phyloP scores from a whole-genome alignment of 2,113 vertebrate species.

The Pterocles gutturalis region DNA sequence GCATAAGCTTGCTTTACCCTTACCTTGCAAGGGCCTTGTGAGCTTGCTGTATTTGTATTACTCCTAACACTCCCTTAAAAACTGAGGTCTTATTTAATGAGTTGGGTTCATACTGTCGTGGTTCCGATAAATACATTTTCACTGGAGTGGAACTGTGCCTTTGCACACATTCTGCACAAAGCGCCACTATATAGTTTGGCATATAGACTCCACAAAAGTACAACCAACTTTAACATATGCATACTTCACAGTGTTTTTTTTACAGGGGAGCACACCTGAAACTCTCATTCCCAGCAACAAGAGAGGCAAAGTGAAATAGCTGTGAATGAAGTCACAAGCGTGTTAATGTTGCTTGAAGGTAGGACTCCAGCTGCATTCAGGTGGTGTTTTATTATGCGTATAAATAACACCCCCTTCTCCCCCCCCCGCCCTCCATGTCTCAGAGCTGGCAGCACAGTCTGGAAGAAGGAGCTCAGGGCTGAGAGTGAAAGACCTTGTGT shows the following conservation, averaged over 20 bases:
- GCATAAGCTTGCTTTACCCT: not conserved
- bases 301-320: slow-evolving; percentile 29
- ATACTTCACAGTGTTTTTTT: not conserved
- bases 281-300: not conserved
- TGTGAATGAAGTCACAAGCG: not conserved
- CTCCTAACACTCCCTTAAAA: not conserved
- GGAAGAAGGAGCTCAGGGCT: not conserved
- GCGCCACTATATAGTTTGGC: not conserved
- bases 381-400: not conserved
- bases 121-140: not conserved
- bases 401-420: not conserved
- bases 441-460: not conserved
- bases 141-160: not conserved
- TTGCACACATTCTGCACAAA: not conserved
- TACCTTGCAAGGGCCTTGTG: not conserved
- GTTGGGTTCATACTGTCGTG: not conserved
- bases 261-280: slow-evolving; percentile 33
- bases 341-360: not conserved
- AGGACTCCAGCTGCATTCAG: slow-evolving; percentile 36
- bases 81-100: not conserved
- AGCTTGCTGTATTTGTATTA: not conserved
- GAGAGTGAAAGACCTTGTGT: slow-evolving; percentile 20
- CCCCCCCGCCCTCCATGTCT: not conserved
- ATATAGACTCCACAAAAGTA: not conserved
- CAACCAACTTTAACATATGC: not conserved